Conservation (phyloP, 1,140 invertebrate genomes). For the Chlorops oryzae region DNA sequence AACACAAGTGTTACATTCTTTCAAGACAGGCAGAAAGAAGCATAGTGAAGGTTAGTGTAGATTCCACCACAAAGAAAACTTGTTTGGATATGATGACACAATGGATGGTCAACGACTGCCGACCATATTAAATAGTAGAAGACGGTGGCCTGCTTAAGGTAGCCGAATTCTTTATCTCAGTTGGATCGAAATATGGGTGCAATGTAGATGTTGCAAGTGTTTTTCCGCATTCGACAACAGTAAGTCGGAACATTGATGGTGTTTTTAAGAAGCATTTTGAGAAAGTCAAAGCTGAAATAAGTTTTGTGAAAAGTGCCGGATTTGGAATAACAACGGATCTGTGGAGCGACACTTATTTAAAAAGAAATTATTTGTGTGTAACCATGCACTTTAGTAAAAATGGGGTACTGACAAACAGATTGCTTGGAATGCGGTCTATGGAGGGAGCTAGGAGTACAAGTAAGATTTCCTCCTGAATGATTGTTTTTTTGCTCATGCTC, state of each 20-base stretch:
- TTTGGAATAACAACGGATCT: neutral
- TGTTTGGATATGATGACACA: neutral
- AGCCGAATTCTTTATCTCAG: neutral
- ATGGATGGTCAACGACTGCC: slow-evolving; percentile 8
- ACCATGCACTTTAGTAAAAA: neutral
- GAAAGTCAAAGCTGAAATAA: slow-evolving; percentile 4
- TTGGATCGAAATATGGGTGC: slow-evolving; percentile 5
- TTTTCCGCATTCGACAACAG: slow-evolving; percentile 10
- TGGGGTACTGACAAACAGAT: neutral
- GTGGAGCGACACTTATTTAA: too few relatives aligned
- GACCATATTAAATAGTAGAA: slow-evolving; percentile 4
- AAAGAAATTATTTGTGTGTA: too few relatives aligned
- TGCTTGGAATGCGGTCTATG: neutral
- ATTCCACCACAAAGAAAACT: neutral
- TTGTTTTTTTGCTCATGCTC: neutral
- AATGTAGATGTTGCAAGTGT: slow-evolving; percentile 1
- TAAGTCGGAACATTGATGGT: slow-evolving; percentile 6
- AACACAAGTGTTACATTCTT: slow-evolving; percentile 5
- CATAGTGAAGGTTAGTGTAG: slow-evolving; percentile 2
- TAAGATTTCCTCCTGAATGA: neutral
- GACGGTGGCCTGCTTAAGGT: slow-evolving; percentile 8
- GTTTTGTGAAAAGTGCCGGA: neutral
- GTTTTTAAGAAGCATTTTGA: slow-evolving; percentile 4
- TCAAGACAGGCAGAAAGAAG: neutral
- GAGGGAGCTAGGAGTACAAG: neutral